These are phyloP conservation scores for Pachypeltis micranthus DNA, from an alignment of 1,140 invertebrate species.

Conservation along the genomic window DNA sequence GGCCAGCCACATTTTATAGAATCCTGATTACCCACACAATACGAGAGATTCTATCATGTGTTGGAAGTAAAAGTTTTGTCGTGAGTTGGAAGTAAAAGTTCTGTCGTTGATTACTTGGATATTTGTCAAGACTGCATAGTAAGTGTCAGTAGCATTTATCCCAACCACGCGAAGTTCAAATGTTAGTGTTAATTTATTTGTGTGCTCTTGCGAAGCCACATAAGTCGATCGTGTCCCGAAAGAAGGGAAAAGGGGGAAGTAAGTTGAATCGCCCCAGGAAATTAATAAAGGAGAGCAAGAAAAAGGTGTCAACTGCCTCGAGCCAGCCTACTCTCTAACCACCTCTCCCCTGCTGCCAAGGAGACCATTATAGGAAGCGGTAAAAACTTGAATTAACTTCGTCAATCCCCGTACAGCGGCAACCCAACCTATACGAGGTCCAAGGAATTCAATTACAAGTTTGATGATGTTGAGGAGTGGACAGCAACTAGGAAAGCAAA, in stretches of 20 bases:
- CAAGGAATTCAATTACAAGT: conserved; percentile 16
- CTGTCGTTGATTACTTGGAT: too few species aligned
- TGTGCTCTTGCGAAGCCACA: too few species aligned
- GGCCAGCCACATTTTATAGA: too few species aligned
- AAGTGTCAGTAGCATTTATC: too few species aligned
- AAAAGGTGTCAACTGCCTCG: not conserved
- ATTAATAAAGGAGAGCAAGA: conserved; percentile 1
- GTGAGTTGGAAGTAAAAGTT: too few species aligned
- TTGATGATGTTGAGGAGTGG: conserved; percentile 8
- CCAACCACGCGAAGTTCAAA: too few species aligned
- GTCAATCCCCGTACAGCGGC: not conserved
- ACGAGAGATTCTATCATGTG: too few species aligned
- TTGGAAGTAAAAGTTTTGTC: too few species aligned
- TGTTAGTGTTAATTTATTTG: too few species aligned
- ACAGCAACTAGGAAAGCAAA: not conserved
- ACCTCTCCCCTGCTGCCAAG: not conserved
- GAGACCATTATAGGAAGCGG: not conserved
- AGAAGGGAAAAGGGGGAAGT: not conserved
- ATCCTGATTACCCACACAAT: too few species aligned
- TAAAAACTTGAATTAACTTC: conserved; percentile 14
- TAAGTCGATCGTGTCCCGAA: too few species aligned
- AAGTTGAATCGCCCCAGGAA: not conserved
- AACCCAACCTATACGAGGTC: not conserved
- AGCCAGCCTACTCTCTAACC: not conserved
- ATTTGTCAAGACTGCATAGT: too few species aligned